Conservation (phyloP, 2,888 invertebrate genomes). For the Ernsta delagoae region DNA sequence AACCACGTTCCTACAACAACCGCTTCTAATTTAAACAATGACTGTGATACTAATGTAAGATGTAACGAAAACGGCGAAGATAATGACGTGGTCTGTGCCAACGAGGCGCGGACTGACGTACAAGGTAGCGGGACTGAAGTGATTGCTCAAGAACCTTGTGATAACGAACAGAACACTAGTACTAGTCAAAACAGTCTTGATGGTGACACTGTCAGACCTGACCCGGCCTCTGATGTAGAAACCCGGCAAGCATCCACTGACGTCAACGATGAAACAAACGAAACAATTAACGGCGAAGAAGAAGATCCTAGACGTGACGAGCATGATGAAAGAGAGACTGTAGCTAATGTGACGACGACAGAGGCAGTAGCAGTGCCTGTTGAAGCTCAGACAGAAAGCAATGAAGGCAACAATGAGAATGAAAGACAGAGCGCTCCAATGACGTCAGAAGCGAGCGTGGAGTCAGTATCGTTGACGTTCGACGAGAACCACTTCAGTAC, state of each 20-base stretch:
- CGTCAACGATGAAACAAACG: slow-evolving; percentile 12
- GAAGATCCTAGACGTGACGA: slow-evolving; percentile 17
- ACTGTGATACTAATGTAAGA: slow-evolving; percentile 82
- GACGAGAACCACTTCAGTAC: slow-evolving; percentile 83
- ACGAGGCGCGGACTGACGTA: slow-evolving; percentile 48
- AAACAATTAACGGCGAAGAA: slow-evolving; percentile 34
- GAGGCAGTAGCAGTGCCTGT: slow-evolving; percentile 39
- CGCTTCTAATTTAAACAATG: slow-evolving; percentile 70
- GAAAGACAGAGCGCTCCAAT: slow-evolving; percentile 41
- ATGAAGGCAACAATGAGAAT: slow-evolving; percentile 20
- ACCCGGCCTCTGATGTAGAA: neutral
- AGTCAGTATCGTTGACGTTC: slow-evolving; percentile 65
- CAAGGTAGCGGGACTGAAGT: slow-evolving; percentile 45
- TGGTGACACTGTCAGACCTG: slow-evolving; percentile 2
- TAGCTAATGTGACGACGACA: neutral
- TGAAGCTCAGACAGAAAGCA: slow-evolving; percentile 40
- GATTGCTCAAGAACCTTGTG: slow-evolving; percentile 56
- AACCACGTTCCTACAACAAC: slow-evolving; percentile 36
- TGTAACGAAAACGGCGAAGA: slow-evolving; percentile 67
- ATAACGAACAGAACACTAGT: slow-evolving; percentile 50
- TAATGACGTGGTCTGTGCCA: slow-evolving; percentile 80
- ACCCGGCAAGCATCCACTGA: slow-evolving; percentile 11
- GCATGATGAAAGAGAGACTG: neutral
- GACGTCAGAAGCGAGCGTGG: slow-evolving; percentile 42
- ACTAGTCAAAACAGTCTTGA: slow-evolving; percentile 58